A percentile compares a stretch with the other conserved stretches of the same genome.
phyloP scores from a whole-genome alignment of 2,888 invertebrate genomes.

The Boloria euphrosyne region DNA sequence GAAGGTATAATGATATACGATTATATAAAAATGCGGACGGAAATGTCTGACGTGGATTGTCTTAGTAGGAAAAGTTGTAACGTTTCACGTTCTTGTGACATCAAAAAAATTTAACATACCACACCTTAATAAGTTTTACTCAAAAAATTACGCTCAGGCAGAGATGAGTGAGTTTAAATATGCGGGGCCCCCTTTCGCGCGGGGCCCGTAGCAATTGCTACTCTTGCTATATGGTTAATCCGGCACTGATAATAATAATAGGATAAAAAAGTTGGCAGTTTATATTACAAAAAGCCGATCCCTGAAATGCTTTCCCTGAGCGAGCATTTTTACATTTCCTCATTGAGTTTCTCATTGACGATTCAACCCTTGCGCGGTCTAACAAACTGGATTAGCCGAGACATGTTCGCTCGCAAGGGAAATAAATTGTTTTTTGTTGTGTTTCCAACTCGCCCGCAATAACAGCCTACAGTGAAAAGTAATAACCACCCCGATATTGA shows the following conservation, averaged over 20 bases:
- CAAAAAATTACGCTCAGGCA: no score
- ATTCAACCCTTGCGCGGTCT: slow-evolving; percentile 81
- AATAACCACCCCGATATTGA: slow-evolving; percentile 62
- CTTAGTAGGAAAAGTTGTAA: no score
- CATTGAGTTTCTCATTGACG: slow-evolving; percentile 74
- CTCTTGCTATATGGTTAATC: no score
- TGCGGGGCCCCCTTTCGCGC: no score
- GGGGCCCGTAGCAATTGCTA: no score
- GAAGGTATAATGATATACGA: no score
- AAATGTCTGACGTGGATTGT: no score
- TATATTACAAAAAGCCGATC: slow-evolving; percentile 69
- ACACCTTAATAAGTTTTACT: no score
- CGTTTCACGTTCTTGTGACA: no score
- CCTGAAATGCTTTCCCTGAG: slow-evolving; percentile 62
- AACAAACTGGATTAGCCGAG: slow-evolving; percentile 79
- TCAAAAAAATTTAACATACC: no score
- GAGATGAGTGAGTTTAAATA: no score
- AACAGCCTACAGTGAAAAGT: slow-evolving; percentile 72
- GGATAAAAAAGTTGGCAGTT: slow-evolving; percentile 47
- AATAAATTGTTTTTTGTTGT: slow-evolving; percentile 75
- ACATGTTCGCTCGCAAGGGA: slow-evolving; percentile 77
- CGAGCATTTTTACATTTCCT: slow-evolving; percentile 73
- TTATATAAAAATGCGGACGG: no score
- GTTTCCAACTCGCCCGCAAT: slow-evolving; percentile 67
- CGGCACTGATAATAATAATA: neutral